Conservation (phyloP, 1,140 invertebrate genomes). For the Bombus waltoni region DNA sequence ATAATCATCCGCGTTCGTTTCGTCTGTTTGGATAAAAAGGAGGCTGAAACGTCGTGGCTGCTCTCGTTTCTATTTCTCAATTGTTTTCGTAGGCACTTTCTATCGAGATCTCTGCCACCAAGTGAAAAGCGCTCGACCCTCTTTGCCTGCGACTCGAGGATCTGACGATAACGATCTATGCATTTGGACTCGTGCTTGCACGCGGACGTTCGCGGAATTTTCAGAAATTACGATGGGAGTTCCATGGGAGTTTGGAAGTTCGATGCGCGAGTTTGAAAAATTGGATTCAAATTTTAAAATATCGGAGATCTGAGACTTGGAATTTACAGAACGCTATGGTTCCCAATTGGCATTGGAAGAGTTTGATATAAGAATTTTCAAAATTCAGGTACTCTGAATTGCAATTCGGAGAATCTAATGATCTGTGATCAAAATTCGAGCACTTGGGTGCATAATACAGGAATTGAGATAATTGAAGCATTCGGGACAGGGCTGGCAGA, state of each 20-base stretch:
- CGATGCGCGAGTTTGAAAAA: no score
- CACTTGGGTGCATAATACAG: background rate
- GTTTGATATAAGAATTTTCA: background rate
- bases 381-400: background rate
- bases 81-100: background rate
- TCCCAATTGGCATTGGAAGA: no score
- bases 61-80: background rate
- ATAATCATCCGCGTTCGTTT: slow-evolving; percentile 9
- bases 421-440: background rate
- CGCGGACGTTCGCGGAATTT: background rate
- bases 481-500: background rate
- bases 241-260: background rate
- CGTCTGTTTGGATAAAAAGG: background rate
- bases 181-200: background rate
- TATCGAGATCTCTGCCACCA: background rate
- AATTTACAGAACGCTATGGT: background rate
- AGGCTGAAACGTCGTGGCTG: background rate
- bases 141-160: background rate
- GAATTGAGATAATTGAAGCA: background rate
- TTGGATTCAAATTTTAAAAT: no score
- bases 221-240: background rate
- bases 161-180: background rate
- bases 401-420: background rate
- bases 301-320: no score
- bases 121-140: background rate